phyloP scores from a whole-genome alignment of 1,140 invertebrate species.

The Aporrectodea caliginosa region DNA sequence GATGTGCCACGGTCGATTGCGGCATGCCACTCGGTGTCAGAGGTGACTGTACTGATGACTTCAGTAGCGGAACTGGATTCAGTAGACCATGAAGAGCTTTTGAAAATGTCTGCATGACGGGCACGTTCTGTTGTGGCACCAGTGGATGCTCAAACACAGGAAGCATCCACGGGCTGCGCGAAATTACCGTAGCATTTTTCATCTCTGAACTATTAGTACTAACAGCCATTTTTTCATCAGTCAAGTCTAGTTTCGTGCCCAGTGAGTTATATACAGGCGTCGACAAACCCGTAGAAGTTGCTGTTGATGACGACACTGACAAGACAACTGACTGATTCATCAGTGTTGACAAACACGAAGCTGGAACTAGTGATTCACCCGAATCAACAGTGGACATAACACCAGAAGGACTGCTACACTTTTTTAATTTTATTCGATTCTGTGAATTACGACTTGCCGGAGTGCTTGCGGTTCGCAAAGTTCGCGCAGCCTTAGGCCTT shows the following conservation, averaged over 20 bases:
- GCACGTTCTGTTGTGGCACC: neutral
- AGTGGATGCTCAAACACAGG: neutral
- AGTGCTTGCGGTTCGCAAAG: constrained; percentile 30
- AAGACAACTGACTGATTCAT: neutral
- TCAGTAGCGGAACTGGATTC: neutral
- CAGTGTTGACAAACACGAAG: neutral
- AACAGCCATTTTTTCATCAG: neutral
- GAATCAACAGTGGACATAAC: neutral
- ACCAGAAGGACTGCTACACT: neutral
- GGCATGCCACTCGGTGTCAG: neutral
- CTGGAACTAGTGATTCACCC: too few relatives aligned
- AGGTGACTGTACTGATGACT: neutral
- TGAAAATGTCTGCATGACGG: neutral
- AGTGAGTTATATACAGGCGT: too few relatives aligned
- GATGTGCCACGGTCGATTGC: neutral
- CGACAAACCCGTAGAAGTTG: too few relatives aligned
- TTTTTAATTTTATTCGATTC: neutral
- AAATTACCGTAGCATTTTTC: neutral
- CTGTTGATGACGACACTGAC: neutral
- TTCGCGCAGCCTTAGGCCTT: constrained; percentile 38
- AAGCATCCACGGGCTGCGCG: neutral
- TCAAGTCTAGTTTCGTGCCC: neutral
- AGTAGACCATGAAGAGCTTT: neutral
- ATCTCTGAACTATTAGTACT: neutral
- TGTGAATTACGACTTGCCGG: neutral